phyloP scores from a whole-genome alignment of 2,888 invertebrate genomes.

The Formica aserva region DNA sequence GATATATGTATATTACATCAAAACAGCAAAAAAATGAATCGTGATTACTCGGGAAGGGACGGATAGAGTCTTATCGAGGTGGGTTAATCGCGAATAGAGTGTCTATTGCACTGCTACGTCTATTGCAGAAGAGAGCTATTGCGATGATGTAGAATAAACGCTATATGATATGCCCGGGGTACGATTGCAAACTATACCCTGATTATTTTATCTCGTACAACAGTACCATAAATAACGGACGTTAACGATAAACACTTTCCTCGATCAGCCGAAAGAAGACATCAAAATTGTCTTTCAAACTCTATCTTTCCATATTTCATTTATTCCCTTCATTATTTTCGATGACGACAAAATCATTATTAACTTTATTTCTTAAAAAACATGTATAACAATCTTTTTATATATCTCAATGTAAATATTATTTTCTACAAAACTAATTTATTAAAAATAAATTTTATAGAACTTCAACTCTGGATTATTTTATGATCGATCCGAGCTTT shows the following conservation, averaged over 20 bases:
- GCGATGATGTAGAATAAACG: conserved; percentile 31
- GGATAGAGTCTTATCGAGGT: conserved; percentile 37
- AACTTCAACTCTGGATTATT: background rate
- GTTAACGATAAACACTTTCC: conserved; percentile 24
- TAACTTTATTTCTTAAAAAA: background rate
- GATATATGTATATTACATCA: conserved; percentile 34
- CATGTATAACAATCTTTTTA: background rate
- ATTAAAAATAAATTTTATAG: background rate
- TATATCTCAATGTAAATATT: background rate
- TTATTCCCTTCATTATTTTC: background rate
- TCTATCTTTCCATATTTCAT: background rate
- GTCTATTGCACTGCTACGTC: conserved; percentile 63
- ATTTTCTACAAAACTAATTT: background rate
- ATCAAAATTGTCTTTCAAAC: background rate
- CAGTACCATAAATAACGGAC: background rate
- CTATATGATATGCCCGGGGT: conserved; percentile 47
- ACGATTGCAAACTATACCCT: conserved; percentile 54
- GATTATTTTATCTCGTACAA: conserved; percentile 34
- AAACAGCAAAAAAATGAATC: conserved; percentile 30
- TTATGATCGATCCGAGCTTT: background rate
- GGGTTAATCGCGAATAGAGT: conserved; percentile 23
- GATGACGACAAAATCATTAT: background rate
- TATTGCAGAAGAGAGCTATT: conserved; percentile 45
- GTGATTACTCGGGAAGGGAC: conserved; percentile 35
- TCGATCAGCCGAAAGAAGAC: background rate